Evolutionary conservation across 2,113 vertebrate genomes (phyloP), one percentile per base, ranked within the genome.

Genomic region (Pholis gunnellus): DNA sequence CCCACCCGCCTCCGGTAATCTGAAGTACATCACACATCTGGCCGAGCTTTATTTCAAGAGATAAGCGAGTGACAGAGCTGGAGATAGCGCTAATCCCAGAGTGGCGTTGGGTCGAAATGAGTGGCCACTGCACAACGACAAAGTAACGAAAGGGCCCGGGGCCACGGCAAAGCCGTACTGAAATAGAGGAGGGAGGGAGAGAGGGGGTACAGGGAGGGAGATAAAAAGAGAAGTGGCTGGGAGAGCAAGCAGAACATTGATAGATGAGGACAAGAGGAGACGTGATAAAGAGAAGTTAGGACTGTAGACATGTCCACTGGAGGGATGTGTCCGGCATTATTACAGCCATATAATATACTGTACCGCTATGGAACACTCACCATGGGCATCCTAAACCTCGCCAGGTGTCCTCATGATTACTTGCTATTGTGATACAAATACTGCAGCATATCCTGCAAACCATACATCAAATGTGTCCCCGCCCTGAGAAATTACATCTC

Each of bases 1-100:
- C 81, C 86, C 59, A 15, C 54, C 79, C 25, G 75, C 91, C 85
- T 83, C 59, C 8, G 31, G 81, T 91, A 92, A 94, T 94, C 89
- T 93, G 52, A 83, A 93, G 83, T 85, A 83, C 90, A 94, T 94
- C 92, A 84, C 89, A 86, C 44, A 74, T 87, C 88, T 89, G 78
- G 70, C 73, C 34, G 27, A 82, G 89, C 91, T 93, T 93, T 87
- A 93, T 89, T 94, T 94, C 88, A 87, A 92, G 87, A 90, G 93
- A 94, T 94, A 92, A 94, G 93, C 85, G 82, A 88, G 91, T 93
- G 88, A 90, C 89, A 88, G 73, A 88, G 93, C 92, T 88, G 82
- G 87, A 88, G 90, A 93, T 94, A 87, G 71, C 38, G 38, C 82
- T 91, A 93, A 92, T 92, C 93, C 91, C 78, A 77, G 48, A 87